Conservation (phyloP, 2,888 invertebrate species). For the Drosophila pseudotalamancana region DNA sequence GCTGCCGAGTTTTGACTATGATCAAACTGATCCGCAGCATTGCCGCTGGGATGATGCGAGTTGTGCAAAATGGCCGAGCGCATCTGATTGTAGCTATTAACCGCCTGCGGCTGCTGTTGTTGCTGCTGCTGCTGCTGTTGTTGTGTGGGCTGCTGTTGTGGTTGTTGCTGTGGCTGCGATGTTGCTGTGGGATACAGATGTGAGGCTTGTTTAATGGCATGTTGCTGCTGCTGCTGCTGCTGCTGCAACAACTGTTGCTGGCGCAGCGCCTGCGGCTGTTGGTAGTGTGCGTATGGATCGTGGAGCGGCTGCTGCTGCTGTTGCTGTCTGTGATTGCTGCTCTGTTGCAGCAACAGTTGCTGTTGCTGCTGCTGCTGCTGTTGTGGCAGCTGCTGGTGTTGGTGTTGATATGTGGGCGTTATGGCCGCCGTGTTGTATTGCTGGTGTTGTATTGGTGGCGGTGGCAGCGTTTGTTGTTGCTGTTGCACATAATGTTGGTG, state of each 20-base stretch:
- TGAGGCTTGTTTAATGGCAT: conserved; percentile 83
- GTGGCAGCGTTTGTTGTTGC: conserved; percentile 82
- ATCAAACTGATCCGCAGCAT: conserved; percentile 56
- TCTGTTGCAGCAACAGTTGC: conserved; percentile 48
- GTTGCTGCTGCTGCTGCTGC: conserved; percentile 69
- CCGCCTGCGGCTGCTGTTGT: conserved; percentile 74
- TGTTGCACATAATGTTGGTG: conserved; percentile 75
- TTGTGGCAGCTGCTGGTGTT: conserved; percentile 69
- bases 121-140: conserved; percentile 79
- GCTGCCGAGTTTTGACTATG: conserved; percentile 45
- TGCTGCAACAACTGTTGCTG: conserved; percentile 76
- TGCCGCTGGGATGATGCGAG: conserved; percentile 83
- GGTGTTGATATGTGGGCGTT: conserved; percentile 81
- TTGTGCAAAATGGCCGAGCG: conserved; percentile 83
- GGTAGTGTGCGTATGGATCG: conserved; percentile 71
- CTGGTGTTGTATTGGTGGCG: conserved; percentile 83
- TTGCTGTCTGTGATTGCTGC: conserved; percentile 47
- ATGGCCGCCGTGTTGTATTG: conserved; percentile 84
- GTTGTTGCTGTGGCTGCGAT: conserved; percentile 59
- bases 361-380: conserved; percentile 63
- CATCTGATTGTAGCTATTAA: conserved; percentile 82
- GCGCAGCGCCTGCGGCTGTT: conserved; percentile 70
- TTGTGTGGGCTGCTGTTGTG: conserved; percentile 33
- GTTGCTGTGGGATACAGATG: conserved; percentile 83
- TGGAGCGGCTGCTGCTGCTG: conserved; percentile 62